Conservation (phyloP, 2,113 vertebrate genomes). For the Psilopsiagon aymara region DNA sequence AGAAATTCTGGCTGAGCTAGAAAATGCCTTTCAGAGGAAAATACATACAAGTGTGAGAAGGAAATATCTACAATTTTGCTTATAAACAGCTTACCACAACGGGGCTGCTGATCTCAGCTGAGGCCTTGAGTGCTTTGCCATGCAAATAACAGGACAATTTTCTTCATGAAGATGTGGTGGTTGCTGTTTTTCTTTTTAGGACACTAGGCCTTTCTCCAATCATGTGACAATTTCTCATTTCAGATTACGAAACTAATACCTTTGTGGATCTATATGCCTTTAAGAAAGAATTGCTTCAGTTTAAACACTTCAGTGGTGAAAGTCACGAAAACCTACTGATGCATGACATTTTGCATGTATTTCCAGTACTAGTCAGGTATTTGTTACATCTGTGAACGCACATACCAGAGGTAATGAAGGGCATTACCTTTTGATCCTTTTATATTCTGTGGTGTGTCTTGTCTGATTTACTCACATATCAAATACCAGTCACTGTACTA, state of each 20-base stretch:
- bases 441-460: slow-evolving; percentile 7
- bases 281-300: not conserved
- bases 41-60: not conserved
- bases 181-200: not conserved
- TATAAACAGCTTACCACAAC: not conserved
- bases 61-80: not conserved
- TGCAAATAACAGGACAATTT: not conserved
- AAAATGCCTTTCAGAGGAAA: not conserved
- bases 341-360: not conserved
- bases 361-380: not conserved
- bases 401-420: not conserved
- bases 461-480: slow-evolving; percentile 44
- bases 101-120: not conserved
- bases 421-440: slow-evolving; percentile 2
- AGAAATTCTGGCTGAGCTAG: not conserved
- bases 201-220: not conserved
- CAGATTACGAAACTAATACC: not conserved
- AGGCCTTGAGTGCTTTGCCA: not conserved
- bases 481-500: not conserved
- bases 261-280: not conserved
- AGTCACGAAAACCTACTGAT: not conserved
- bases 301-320: not conserved
- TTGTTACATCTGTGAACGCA: not conserved
- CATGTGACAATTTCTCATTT: not conserved
- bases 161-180: not conserved